Evolutionary conservation across 2,888 invertebrate species (phyloP), one percentile per base, ranked within the genome.

Genomic region (Tanytarsus gracilentus): DNA sequence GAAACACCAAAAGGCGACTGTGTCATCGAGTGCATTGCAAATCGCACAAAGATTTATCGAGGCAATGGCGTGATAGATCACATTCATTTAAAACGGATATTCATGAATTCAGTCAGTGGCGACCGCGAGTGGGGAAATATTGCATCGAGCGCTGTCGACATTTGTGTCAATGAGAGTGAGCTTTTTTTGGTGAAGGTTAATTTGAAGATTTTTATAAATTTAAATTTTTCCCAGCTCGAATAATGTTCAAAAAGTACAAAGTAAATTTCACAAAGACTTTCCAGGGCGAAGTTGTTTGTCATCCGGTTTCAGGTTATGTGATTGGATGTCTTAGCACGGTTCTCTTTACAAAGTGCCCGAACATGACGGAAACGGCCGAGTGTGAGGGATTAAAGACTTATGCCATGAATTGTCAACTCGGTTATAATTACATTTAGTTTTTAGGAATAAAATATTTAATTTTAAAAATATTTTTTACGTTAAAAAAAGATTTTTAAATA

Each of bases 241-340:
- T 21, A 8, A 39, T n/a, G 2, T 11, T 21, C 16, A 23, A 27
- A 11, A 52, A 44, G 9, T 5, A 11, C 5, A 44, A 44, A 23
- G 11, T 18, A 16, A 44, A 44, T 18, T 8, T 11, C 7, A 16
- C 16, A 21, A 4, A 8, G 2, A 11, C 40, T n/a, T 40, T 52
- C 25, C 9, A 4, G 7, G 52, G 52, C 9, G 61, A 61, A 52
- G 29, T 50, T 6, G 16, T 61, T 16, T 61, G 61, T 52, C 61
- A 61, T 48, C 61, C 61, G 16, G 23, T 61, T 25, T 61, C 61
- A 1, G 61, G 61, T 1, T 61, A 26, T 33, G 14, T 61, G 4
- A n/a, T 61, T 23, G 53, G 53, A 4, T 61, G 61, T 26, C 25
- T 61, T 25, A 39, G 53, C 9, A 39, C 60, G 8, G 50, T 50